Base-by-base conservation (phyloP, 2,113 vertebrate genomes). In the Sterna hirundo region DNA sequence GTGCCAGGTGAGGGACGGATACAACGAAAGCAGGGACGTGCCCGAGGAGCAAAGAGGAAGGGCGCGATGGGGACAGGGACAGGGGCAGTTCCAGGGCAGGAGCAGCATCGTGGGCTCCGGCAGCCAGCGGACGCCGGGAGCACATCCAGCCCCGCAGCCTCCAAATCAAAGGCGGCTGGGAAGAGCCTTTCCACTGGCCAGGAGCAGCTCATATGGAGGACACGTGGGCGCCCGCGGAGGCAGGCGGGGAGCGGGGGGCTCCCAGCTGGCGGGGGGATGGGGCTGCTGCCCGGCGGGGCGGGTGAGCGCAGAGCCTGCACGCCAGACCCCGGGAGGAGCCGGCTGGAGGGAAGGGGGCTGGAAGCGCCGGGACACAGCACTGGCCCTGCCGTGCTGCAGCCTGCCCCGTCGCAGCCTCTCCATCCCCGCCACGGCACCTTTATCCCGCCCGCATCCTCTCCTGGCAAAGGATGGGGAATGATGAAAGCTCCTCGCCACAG, bases 401-500 rank as follows among this genome's bases (percentile, higher is more conserved):
- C 62, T n/a, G 44, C 62, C 46, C 1, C 2, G 13, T 21, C 69
- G 36, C 66, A 16, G 72, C 44, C 58, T 27, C 47, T 23, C 49
- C 47, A 15, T 34, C 92, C 86, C 62, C 6, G 3, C 12, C 14
- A 52, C 2, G 1, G 76, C 80, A 94, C 89, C 95, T 88, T 93
- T 27, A 4, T 81, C 40, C 79, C 8, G 9, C 58, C 75, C 1
- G 1, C 46, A 44, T 90, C 94, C 83, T 71, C 68, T 83, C 83
- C 91, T 62, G 65, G 88, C 80, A 70, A 26, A 95, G 72, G 42
- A 55, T 7, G 30, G 66, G 69, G 61, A 91, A 91, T 61, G 91
- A 89, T 91, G 95, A 97, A 95, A 96, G 95, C 94, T 87, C 65
- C 74, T 91, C 0, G 0, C 77, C 83, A 44, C 90, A 96, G 95